These are phyloP conservation scores for Cyclura pinguis DNA, from an alignment of 2,797 vertebrate species.

Conservation along the genomic window DNA sequence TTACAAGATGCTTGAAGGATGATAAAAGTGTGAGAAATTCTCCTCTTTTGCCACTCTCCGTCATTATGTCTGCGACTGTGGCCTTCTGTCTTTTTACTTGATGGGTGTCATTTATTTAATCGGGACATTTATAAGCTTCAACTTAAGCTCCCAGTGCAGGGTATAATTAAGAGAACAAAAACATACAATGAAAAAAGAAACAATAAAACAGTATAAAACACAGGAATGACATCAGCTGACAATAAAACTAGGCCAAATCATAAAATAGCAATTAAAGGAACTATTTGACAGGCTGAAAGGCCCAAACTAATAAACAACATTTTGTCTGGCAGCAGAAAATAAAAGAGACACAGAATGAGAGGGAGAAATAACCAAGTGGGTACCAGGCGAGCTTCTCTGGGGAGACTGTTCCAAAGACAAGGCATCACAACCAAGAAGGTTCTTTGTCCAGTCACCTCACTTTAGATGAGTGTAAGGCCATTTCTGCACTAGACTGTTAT, in stretches of 20 bases:
- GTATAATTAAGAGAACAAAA: neutral
- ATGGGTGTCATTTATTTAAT: slow-evolving; percentile 9
- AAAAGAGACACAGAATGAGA: neutral
- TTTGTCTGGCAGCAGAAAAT: neutral
- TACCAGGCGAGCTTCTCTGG: neutral
- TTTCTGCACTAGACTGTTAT: too few relatives aligned
- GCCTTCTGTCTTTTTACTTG: neutral
- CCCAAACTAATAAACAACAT: neutral
- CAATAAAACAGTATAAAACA: slow-evolving; percentile 4
- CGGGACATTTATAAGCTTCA: slow-evolving; percentile 7
- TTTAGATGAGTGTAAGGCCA: neutral
- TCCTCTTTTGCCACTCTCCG: neutral
- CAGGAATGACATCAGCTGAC: neutral
- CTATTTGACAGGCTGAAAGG: neutral
- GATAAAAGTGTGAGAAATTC: slow-evolving; percentile 22
- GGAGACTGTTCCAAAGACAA: neutral
- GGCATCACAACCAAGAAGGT: too few relatives aligned
- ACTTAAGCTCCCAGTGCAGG: neutral
- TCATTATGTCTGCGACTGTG: too few relatives aligned
- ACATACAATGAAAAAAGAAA: slow-evolving; percentile 27
- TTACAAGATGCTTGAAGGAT: neutral
- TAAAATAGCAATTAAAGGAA: slow-evolving; percentile 10
- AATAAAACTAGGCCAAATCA: slow-evolving; percentile 6
- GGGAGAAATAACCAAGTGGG: neutral
- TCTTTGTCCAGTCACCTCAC: neutral